These are phyloP conservation scores for Trididemnum nubilum DNA, from an alignment of 23 tunicate genomes.

Conservation along the genomic window DNA sequence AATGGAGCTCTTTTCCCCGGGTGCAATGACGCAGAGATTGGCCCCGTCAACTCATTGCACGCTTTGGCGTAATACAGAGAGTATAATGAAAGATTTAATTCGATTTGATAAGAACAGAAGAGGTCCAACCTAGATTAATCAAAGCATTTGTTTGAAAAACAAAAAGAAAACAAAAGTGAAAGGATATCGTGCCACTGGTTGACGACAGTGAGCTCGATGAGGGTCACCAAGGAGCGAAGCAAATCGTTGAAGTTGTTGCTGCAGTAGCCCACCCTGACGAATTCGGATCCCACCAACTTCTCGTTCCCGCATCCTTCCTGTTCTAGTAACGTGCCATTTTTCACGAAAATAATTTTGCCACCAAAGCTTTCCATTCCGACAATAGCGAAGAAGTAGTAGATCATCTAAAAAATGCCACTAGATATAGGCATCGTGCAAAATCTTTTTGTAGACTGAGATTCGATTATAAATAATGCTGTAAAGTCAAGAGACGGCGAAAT, in stretches of 20 bases:
- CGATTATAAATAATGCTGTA: too few relatives aligned
- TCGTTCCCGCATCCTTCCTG: conserved; percentile 53
- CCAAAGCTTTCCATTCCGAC: conserved; percentile 93
- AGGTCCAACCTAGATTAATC: too few relatives aligned
- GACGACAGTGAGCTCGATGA: conserved; percentile 89
- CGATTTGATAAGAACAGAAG: too few relatives aligned
- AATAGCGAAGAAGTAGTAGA: conserved; percentile 85
- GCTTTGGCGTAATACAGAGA: too few relatives aligned
- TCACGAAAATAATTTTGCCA: conserved; percentile 44
- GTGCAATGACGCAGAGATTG: too few relatives aligned
- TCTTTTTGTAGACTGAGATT: background rate
- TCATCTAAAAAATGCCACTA: conserved; percentile 39
- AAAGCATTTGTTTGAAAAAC: too few relatives aligned
- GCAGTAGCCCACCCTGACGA: conserved; percentile 88
- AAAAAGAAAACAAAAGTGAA: too few relatives aligned
- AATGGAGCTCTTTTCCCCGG: too few relatives aligned
- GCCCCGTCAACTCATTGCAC: too few relatives aligned
- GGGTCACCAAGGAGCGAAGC: conserved; percentile 77
- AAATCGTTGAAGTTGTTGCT: conserved; percentile 93
- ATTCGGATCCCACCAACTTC: conserved; percentile 61
- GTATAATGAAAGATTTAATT: too few relatives aligned
- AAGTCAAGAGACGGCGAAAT: too few relatives aligned
- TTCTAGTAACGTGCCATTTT: conserved; percentile 23
- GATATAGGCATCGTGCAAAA: too few relatives aligned
- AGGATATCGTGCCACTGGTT: conserved; percentile 99